Evolutionary conservation across 2,797 vertebrate species (phyloP), one percentile per base, ranked within the genome.

Genomic region (Avahi laniger): DNA sequence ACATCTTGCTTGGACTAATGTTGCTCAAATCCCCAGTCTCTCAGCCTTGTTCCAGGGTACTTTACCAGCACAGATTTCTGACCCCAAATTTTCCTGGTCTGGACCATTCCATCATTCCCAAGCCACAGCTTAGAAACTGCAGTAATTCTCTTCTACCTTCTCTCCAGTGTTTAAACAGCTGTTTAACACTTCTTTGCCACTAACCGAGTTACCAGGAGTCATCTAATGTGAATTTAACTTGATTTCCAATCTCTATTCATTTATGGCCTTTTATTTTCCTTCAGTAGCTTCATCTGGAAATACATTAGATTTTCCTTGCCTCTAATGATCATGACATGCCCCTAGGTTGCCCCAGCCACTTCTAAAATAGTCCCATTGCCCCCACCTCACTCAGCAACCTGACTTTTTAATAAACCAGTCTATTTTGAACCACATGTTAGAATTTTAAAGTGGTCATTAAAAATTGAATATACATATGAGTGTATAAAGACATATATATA

Each of bases 261-360:
- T 86, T 26, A 38, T 87, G 38, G 33, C 7, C 10, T 76, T 67
- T 94, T 80, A 61, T 52, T 63, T 22, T 4, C 26, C 35, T 38
- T 78, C 0, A 91, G 4, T 75, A 95, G 24, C 28, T 97, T 93
- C 15, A 93, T 72, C 81, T 93, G 22, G 54, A 95, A 92, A 85
- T 41, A 70, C 2, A 33, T 18, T 86, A 4, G 24, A 85, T 91
- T 93, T 92, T 84, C 11, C 26, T 84, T 93, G 48, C 24, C n/a
- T 86, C 65, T 83, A 88, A 70, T 46, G 24, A 54, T 70, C 69
- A 83, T n/a, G 26, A 52, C 28, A 81, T 48, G 33, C 83, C 79
- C 93, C 17, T 50, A 84, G 33, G 81, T 70, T 41, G 75, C 8
- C 28, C 24, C 70, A 86, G 54, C 5, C 46, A 76, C 83, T 91